Evolutionary conservation across 2,888 invertebrate species (phyloP).

Genomic region (Mythimna impura): DNA sequence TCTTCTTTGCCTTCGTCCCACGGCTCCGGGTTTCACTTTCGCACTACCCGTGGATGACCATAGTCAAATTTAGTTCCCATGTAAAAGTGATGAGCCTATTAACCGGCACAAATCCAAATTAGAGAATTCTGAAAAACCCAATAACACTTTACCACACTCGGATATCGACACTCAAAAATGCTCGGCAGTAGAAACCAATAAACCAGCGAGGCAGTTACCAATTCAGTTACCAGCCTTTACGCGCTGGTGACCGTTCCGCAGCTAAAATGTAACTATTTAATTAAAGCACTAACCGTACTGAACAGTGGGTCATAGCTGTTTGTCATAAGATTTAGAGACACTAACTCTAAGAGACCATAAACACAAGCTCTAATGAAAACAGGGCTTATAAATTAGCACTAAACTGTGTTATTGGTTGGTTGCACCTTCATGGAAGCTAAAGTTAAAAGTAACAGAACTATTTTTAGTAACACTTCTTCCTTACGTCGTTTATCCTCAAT

Average conservation of each 20-base stretch:
- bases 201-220: not conserved
- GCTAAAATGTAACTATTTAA: not conserved
- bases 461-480: not conserved
- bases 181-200: no score
- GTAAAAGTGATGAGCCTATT: no score
- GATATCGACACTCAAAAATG: no score
- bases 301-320: not conserved
- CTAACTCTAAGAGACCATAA: not conserved
- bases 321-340: constrained; percentile 1
- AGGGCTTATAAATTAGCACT: not conserved
- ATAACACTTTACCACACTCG: no score
- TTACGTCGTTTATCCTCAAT: no score
- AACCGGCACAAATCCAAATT: no score
- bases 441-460: not conserved
- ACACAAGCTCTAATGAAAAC: not conserved
- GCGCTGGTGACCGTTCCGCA: not conserved
- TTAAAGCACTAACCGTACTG: not conserved
- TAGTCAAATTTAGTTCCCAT: no score
- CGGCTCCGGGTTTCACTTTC: no score
- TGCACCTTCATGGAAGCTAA: not conserved
- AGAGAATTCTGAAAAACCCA: no score
- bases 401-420: not conserved
- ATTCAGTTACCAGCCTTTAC: not conserved
- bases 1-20: no score
- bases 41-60: no score